Evolutionary conservation across 2,797 vertebrate species (phyloP).

Genomic region (Rhadinocentrus ornatus): DNA sequence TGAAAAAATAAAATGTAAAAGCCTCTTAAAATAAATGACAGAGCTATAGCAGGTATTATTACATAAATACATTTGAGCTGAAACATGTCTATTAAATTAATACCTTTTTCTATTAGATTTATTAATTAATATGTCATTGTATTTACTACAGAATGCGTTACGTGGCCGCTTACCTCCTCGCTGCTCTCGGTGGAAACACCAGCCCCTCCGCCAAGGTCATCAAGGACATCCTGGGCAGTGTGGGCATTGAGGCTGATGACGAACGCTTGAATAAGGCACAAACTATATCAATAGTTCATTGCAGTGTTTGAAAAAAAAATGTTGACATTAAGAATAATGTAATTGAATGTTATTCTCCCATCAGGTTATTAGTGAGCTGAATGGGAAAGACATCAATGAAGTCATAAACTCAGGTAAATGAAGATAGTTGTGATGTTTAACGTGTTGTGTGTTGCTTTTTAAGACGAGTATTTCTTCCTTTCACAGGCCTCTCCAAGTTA

Average conservation of each 20-base stretch:
- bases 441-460: background rate
- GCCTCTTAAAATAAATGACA: no score
- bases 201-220: slow-evolving; percentile 84
- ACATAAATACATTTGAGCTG: no score
- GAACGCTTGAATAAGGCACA: slow-evolving; percentile 82
- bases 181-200: slow-evolving; percentile 84
- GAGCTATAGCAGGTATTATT: background rate
- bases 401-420: slow-evolving; percentile 85
- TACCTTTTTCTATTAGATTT: no score
- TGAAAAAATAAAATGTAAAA: background rate
- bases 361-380: slow-evolving; percentile 84
- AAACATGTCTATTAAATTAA: background rate
- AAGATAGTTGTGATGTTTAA: background rate
- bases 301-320: background rate
- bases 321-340: background rate
- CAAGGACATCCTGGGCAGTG: slow-evolving; percentile 82
- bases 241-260: slow-evolving; percentile 84
- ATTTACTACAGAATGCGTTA: slow-evolving; percentile 82
- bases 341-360: background rate
- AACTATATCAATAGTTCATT: background rate
- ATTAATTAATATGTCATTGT: background rate
- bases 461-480: background rate
- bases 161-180: slow-evolving; percentile 88
- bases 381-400: slow-evolving; percentile 87
- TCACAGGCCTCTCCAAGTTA: slow-evolving; percentile 85